A percentile compares a stretch with the other conserved stretches of the same genome.
Evolutionary conservation across 2,113 vertebrate genomes (phyloP).

Genomic region (Osmerus mordax): DNA sequence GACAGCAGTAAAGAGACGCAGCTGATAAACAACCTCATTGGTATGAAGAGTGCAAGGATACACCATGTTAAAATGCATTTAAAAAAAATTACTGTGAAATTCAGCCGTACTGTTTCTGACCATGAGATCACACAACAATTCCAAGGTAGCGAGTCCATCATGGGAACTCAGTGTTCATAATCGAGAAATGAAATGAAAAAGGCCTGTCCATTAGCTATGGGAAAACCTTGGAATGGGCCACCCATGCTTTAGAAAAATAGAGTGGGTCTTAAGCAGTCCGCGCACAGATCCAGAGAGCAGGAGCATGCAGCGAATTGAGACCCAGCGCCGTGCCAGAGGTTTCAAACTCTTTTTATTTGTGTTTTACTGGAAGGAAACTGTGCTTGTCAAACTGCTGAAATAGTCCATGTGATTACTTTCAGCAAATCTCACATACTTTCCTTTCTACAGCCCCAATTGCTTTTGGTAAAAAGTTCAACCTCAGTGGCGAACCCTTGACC

Average conservation of each 20-base stretch:
- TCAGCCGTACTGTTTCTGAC: slow-evolving; percentile 22
- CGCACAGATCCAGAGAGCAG: slow-evolving; percentile 38
- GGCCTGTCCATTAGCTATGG: slow-evolving; percentile 7
- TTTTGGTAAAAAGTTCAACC: too few relatives aligned
- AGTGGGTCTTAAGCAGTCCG: slow-evolving; percentile 16
- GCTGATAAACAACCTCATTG: not conserved
- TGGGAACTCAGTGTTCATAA: not conserved
- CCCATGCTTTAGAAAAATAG: slow-evolving; percentile 30
- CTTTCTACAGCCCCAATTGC: not conserved
- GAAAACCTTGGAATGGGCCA: slow-evolving; percentile 19
- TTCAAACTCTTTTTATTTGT: slow-evolving; percentile 30
- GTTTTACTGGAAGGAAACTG: slow-evolving; percentile 39
- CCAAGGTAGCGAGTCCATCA: slow-evolving; percentile 3
- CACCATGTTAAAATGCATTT: slow-evolving; percentile 35
- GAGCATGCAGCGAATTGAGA: slow-evolving; percentile 19
- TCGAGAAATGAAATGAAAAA: not conserved
- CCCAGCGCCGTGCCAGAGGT: slow-evolving; percentile 28
- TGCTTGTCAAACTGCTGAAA: slow-evolving; percentile 22
- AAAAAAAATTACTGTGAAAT: slow-evolving; percentile 16
- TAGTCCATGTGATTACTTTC: slow-evolving; percentile 24
- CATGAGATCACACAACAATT: slow-evolving; percentile 31
- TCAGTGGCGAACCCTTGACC: too few relatives aligned
- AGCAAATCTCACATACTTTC: not conserved
- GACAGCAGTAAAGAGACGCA: not conserved
- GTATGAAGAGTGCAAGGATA: slow-evolving; percentile 3